Evolutionary conservation across 1,140 invertebrate species (phyloP).

Genomic region (Periplaneta americana): DNA sequence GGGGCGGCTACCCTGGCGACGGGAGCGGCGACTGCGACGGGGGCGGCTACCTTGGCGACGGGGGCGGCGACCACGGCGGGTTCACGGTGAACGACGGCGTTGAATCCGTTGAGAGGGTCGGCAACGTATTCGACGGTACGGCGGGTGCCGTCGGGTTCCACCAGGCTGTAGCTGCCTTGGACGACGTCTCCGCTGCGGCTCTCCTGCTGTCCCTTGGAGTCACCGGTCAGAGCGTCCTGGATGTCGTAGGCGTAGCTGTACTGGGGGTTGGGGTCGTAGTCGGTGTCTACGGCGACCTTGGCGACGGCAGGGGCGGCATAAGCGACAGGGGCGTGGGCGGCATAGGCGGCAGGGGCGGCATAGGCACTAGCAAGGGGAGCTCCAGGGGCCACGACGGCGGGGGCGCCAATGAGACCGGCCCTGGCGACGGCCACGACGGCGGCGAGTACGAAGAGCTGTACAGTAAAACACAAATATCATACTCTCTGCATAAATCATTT

Average conservation of each 20-base stretch:
- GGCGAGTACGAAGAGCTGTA: conserved; percentile 18
- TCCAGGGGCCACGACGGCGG: conserved; percentile 11
- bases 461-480: no score
- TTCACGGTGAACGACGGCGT: no score
- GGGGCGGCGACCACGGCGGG: no score
- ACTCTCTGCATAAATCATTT: no score
- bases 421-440: conserved; percentile 18
- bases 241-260: conserved; percentile 58
- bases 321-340: conserved; percentile 24
- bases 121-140: conserved; percentile 14
- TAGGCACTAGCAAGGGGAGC: conserved; percentile 9
- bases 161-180: conserved; percentile 34
- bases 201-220: conserved; percentile 26
- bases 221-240: conserved; percentile 42
- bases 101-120: conserved; percentile 15
- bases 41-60: no score
- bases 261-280: no score
- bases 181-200: conserved; percentile 25
- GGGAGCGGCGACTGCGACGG: no score
- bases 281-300: no score
- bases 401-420: conserved; percentile 16
- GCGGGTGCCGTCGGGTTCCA: conserved; percentile 9
- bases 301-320: conserved; percentile 27
- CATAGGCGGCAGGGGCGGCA: conserved; percentile 6
- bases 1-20: no score